Percentiles rank a stretch among this genome's conserved stretches.
phyloP scores from a whole-genome alignment of 92 coral and sea anemone species.

The Zoanthus sociatus region DNA sequence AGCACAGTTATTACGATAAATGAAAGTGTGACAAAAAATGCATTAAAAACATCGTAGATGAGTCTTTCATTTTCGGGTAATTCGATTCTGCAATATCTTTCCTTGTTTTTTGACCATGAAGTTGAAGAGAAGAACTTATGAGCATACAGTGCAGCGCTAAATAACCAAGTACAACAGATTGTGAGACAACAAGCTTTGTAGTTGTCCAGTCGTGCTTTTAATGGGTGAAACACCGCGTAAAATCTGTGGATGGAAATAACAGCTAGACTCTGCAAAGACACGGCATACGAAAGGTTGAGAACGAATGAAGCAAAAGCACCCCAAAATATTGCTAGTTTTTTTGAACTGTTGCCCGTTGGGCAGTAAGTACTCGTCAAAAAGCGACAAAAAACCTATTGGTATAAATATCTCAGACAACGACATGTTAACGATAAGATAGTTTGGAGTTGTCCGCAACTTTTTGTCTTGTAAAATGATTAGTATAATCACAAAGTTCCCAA shows the following conservation, averaged over 20 bases:
- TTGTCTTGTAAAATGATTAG: neutral
- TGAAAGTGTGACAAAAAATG: neutral
- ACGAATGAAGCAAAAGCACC: neutral
- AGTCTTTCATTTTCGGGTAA: neutral
- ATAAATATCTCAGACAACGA: neutral
- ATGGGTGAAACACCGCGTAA: neutral
- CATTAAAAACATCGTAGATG: neutral
- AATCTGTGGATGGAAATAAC: neutral
- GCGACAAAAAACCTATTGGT: neutral
- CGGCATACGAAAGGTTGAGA: neutral
- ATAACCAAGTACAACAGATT: slow-evolving; percentile 1
- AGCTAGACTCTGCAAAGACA: slow-evolving; percentile 3
- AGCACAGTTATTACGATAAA: neutral
- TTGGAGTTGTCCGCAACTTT: slow-evolving; percentile 5
- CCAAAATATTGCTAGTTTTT: neutral
- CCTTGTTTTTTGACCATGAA: neutral
- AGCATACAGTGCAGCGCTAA: neutral
- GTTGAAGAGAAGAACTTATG: neutral
- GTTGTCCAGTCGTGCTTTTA: neutral
- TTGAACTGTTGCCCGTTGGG: neutral
- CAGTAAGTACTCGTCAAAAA: neutral
- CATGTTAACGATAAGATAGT: slow-evolving; percentile 4
- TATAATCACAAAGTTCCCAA: slow-evolving; percentile 6
- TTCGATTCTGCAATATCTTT: neutral
- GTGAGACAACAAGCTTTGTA: neutral